Conservation (phyloP, 2,888 invertebrate species). For the Andrena minutula region DNA sequence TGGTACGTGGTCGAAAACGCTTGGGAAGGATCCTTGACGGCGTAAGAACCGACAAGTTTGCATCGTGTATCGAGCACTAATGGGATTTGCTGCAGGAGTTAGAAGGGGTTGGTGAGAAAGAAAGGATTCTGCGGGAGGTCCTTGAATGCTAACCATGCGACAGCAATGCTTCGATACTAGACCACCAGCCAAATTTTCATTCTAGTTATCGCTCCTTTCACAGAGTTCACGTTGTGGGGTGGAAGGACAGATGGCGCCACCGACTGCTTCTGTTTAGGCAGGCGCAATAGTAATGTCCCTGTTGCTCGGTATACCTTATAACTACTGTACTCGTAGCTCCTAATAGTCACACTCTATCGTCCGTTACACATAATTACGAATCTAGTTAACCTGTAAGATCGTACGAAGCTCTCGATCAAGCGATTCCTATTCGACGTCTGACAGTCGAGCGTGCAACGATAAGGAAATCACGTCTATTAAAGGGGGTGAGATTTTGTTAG, state of each 20-base stretch:
- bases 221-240: too few species aligned
- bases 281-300: too few species aligned
- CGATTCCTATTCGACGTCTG: background rate
- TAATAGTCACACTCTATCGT: conserved; percentile 46
- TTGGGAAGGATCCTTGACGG: background rate
- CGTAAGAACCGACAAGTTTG: conserved; percentile 30
- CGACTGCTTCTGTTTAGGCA: too few species aligned
- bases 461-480: background rate
- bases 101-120: too few species aligned
- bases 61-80: background rate
- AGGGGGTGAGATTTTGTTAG: background rate
- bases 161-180: too few species aligned
- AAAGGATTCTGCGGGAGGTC: too few species aligned
- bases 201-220: too few species aligned
- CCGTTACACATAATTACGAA: conserved; percentile 30
- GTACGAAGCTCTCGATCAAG: background rate
- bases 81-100: too few species aligned
- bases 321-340: conserved; percentile 38
- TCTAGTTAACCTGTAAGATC: conserved; percentile 27
- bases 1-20: background rate
- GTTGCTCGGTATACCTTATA: background rate
- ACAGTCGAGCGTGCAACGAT: background rate
- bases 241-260: too few species aligned
- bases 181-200: too few species aligned
- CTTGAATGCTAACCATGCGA: too few species aligned